Evolutionary conservation across 2,113 vertebrate species (phyloP).

Genomic region (Oreocharis arfaki): DNA sequence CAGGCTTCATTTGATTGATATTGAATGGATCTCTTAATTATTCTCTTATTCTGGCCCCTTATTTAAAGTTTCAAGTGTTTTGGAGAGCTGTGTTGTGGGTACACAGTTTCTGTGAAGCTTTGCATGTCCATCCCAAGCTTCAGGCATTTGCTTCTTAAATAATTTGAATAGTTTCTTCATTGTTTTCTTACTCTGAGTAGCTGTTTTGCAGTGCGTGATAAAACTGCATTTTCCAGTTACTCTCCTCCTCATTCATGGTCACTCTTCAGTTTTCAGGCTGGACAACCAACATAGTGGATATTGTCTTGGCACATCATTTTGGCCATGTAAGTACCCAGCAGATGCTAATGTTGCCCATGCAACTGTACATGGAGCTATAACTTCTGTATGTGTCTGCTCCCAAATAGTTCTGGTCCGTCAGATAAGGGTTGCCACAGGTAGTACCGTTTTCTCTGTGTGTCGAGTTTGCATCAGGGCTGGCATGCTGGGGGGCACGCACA

Average conservation of each 20-base stretch:
- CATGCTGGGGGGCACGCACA: fast-evolving
- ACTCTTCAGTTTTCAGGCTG: slow-evolving; percentile 85
- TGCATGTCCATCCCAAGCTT: neutral
- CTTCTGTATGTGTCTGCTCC: neutral
- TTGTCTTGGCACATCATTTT: slow-evolving; percentile 92
- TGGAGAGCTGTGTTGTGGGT: neutral
- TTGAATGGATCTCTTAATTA: neutral
- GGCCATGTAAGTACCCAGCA: slow-evolving; percentile 81
- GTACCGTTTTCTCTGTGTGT: neutral
- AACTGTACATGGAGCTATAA: neutral
- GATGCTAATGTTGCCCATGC: neutral
- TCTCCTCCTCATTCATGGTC: neutral
- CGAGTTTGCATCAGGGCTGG: neutral
- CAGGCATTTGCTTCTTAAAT: neutral
- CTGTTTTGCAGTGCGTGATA: neutral
- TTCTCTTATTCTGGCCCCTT: neutral
- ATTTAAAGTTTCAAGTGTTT: neutral
- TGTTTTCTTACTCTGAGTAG: neutral
- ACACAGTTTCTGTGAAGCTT: neutral
- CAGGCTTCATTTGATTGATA: neutral
- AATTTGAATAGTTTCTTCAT: neutral
- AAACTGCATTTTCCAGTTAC: neutral
- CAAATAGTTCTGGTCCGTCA: neutral
- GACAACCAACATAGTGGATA: slow-evolving; percentile 91
- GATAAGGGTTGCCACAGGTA: neutral